phyloP scores from a whole-genome alignment of 2,113 vertebrate species.

The Gobiocypris rarus region DNA sequence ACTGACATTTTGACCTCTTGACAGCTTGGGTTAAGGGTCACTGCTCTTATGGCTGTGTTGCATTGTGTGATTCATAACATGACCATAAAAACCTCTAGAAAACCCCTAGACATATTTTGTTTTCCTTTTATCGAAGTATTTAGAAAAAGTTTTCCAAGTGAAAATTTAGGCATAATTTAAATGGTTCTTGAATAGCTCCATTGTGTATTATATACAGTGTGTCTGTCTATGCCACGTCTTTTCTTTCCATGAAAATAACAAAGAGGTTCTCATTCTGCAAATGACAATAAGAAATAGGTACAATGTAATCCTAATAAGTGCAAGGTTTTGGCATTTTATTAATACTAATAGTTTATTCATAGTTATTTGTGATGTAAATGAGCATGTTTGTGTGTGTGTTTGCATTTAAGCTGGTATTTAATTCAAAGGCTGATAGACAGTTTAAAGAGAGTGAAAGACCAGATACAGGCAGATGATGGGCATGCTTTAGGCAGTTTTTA shows the following conservation, averaged over 20 bases:
- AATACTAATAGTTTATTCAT: neutral
- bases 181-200: constrained; percentile 20
- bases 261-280: constrained; percentile 11
- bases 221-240: neutral
- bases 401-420: constrained; percentile 33
- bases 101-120: neutral
- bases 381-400: constrained; percentile 24
- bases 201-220: neutral
- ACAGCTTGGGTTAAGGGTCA: constrained; percentile 19
- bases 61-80: neutral
- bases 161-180: neutral
- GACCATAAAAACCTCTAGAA: neutral
- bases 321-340: constrained; percentile 50
- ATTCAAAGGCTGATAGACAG: constrained; percentile 40
- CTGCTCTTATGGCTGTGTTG: constrained; percentile 13
- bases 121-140: constrained; percentile 4
- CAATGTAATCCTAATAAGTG: constrained; percentile 55
- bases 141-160: neutral
- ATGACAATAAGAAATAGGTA: neutral
- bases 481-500: constrained; percentile 45
- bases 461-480: constrained; percentile 41
- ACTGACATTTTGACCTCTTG: neutral
- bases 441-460: constrained; percentile 32
- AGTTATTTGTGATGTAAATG: constrained; percentile 19
- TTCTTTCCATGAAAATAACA: neutral